A percentile compares a stretch with the other conserved stretches of the same genome.
These are phyloP conservation scores for Tetranychus cinnabarinus DNA, from an alignment of 1,140 invertebrate species.

Conservation along the genomic window DNA sequence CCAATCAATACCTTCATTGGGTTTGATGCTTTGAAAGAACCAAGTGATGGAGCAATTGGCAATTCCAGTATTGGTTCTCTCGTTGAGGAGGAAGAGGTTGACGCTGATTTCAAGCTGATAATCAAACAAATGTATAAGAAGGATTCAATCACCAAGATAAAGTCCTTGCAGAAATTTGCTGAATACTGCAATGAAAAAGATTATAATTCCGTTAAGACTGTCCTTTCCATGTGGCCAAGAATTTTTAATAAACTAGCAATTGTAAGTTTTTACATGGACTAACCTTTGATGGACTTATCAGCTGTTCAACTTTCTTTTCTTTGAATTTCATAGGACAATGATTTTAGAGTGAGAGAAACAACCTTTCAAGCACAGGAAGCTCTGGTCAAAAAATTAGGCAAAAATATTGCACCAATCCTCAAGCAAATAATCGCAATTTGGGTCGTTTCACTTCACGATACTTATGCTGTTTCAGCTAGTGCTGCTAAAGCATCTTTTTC, in stretches of 20 bases:
- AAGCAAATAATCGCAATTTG: slow-evolving; percentile 30
- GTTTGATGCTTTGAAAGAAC: too few species aligned
- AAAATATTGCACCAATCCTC: slow-evolving; percentile 43
- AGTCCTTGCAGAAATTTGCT: slow-evolving; percentile 54
- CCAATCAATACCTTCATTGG: background rate
- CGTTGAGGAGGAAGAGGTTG: slow-evolving; percentile 7
- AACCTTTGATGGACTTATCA: background rate
- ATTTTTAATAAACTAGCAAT: slow-evolving; percentile 42
- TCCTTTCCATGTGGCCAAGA: slow-evolving; percentile 50
- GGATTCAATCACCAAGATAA: slow-evolving; percentile 57
- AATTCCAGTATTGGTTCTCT: too few species aligned
- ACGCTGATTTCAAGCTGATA: slow-evolving; percentile 22
- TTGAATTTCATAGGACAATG: slow-evolving; percentile 31
- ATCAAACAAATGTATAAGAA: slow-evolving; percentile 44
- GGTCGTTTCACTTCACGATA: slow-evolving; percentile 54
- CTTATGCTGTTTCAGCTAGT: slow-evolving; percentile 47
- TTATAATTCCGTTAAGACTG: slow-evolving; percentile 31
- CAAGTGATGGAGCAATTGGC: too few species aligned
- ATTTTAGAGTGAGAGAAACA: slow-evolving; percentile 51
- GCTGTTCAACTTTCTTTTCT: too few species aligned
- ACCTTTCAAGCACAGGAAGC: slow-evolving; percentile 30
- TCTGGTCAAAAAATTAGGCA: slow-evolving; percentile 37
- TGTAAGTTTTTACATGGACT: slow-evolving; percentile 13
- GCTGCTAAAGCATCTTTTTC: slow-evolving; percentile 38
- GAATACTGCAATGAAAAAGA: slow-evolving; percentile 32